Evolutionary conservation across 23 tunicate species (phyloP).

Genomic region (Diplosoma virens): DNA sequence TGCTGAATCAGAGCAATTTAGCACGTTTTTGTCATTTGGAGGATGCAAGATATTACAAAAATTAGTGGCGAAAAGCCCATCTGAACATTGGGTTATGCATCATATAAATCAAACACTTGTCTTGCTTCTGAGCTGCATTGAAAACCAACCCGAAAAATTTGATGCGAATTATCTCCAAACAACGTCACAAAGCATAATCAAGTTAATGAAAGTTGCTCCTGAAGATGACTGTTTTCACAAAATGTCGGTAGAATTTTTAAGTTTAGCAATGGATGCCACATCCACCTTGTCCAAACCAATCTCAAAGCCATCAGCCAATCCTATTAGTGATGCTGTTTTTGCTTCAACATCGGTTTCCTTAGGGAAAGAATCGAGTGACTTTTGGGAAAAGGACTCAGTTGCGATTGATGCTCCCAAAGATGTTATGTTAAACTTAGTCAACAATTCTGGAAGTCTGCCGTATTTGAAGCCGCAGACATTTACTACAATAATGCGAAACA

Average conservation of each 20-base stretch:
- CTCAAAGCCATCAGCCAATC: too few species aligned
- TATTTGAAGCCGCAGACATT: neutral
- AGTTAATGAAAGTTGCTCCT: constrained; percentile 12
- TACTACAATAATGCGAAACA: neutral
- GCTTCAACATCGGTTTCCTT: too few species aligned
- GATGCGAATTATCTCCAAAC: neutral
- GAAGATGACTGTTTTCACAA: constrained; percentile 30
- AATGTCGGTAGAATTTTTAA: constrained; percentile 7
- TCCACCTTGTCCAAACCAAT: too few species aligned
- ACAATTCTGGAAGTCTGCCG: too few species aligned
- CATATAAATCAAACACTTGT: constrained; percentile 6
- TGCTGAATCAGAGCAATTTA: constrained; percentile 4
- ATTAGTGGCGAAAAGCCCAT: neutral
- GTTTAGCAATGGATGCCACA: neutral
- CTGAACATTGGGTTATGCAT: constrained; percentile 2
- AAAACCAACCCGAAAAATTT: neutral
- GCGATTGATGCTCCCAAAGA: too few species aligned
- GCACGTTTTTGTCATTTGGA: neutral
- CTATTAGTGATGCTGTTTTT: too few species aligned
- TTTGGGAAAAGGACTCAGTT: too few species aligned
- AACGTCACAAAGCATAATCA: neutral
- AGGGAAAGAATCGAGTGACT: too few species aligned
- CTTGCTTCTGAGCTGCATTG: constrained; percentile 3
- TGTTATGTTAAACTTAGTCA: too few species aligned
- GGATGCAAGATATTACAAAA: neutral